phyloP scores from a whole-genome alignment of 2,888 invertebrate genomes.

The Lepidocyrtoides sp. region DNA sequence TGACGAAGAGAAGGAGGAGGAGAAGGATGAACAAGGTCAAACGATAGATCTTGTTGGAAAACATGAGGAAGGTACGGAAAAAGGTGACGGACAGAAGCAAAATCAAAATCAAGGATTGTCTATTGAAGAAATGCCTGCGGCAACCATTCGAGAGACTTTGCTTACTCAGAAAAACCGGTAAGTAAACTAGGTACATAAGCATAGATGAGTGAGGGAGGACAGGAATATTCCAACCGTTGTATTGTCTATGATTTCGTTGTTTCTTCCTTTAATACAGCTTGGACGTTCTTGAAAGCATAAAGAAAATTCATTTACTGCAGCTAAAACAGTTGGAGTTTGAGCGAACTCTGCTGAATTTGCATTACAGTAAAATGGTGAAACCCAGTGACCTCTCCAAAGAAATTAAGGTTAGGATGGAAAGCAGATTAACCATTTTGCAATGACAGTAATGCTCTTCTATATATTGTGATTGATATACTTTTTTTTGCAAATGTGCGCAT shows the following conservation, averaged over 20 bases:
- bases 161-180: constrained; percentile 82
- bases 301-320: constrained; percentile 81
- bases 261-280: constrained; percentile 70
- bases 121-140: constrained; percentile 82
- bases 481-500: too few species aligned
- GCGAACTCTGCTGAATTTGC: constrained; percentile 80
- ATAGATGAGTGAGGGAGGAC: too few species aligned
- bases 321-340: constrained; percentile 84
- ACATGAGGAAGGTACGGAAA: constrained; percentile 69
- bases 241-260: neutral
- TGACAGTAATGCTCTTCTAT: too few species aligned
- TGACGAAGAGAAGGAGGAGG: constrained; percentile 76
- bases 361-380: constrained; percentile 83
- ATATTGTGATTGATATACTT: too few species aligned
- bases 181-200: neutral
- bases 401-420: constrained; percentile 79
- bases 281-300: constrained; percentile 82
- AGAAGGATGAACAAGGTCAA: constrained; percentile 63
- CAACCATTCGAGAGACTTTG: constrained; percentile 81
- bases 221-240: neutral
- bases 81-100: constrained; percentile 17
- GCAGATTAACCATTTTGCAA: neutral
- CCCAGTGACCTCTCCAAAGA: constrained; percentile 82
- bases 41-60: constrained; percentile 64
- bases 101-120: constrained; percentile 70